Evolutionary conservation across 2,888 invertebrate species (phyloP).

Genomic region (Apodemia hepburni): DNA sequence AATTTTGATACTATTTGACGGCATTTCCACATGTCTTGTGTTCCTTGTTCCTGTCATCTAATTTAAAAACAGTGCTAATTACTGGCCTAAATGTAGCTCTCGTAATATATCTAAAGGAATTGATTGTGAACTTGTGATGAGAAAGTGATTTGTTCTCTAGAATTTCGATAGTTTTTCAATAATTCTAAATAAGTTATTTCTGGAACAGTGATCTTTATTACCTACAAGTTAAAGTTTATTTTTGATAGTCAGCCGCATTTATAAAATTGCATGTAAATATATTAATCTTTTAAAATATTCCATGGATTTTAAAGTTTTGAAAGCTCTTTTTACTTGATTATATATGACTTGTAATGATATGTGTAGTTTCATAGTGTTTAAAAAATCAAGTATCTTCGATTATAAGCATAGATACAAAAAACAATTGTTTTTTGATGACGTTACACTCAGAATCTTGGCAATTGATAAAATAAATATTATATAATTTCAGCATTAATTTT

Average conservation of each 20-base stretch:
- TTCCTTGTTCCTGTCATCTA: background rate
- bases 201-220: constrained; percentile 14
- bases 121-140: constrained; percentile 15
- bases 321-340: constrained; percentile 4
- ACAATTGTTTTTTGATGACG: background rate
- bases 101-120: background rate
- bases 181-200: constrained; percentile 3
- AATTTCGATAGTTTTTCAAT: constrained; percentile 10
- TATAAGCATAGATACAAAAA: background rate
- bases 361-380: background rate
- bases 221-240: constrained; percentile 23
- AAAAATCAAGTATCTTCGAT: background rate
- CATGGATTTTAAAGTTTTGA: background rate
- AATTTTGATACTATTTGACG: background rate
- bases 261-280: background rate
- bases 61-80: background rate
- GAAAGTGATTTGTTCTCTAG: background rate
- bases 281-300: background rate
- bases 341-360: background rate
- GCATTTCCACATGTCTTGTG: background rate
- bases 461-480: background rate
- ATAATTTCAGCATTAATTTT: too few species aligned
- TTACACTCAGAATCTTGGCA: background rate
- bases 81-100: background rate
- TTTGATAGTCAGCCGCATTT: constrained; percentile 22